Conservation (phyloP, 37 sponge, comb jelly and placozoan genomes). For the Halisarca cf. caerulea region DNA sequence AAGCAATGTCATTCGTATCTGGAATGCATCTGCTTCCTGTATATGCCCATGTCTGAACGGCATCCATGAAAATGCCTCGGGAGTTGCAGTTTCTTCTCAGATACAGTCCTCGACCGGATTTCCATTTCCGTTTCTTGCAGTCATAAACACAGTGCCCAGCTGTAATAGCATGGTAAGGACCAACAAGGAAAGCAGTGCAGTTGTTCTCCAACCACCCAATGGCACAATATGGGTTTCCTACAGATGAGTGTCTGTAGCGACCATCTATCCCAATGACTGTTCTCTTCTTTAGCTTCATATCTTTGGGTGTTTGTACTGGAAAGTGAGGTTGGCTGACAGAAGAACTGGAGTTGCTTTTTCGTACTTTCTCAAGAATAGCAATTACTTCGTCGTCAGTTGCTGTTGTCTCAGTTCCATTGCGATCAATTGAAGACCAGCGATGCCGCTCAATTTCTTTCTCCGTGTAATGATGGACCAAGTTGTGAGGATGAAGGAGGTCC, state of each 20-base stretch:
- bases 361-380: neutral
- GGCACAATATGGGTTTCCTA: neutral
- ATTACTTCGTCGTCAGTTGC: slow-evolving; percentile 3
- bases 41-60: neutral
- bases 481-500: no score
- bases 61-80: neutral
- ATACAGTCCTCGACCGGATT: neutral
- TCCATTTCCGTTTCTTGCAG: neutral
- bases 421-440: slow-evolving; percentile 4
- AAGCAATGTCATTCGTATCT: neutral
- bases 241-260: slow-evolving; percentile 2
- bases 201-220: neutral
- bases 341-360: neutral
- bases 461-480: slow-evolving; percentile 2
- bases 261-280: neutral
- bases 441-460: neutral
- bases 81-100: neutral
- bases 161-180: slow-evolving; percentile 25
- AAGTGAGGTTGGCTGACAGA: neutral
- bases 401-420: neutral
- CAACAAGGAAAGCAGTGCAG: slow-evolving; percentile 27
- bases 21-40: no score
- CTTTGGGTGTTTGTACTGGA: neutral
- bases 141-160: slow-evolving; percentile 21
- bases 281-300: neutral